Conservation (phyloP, 2,888 invertebrate species). For the Anthophora plumipes region DNA sequence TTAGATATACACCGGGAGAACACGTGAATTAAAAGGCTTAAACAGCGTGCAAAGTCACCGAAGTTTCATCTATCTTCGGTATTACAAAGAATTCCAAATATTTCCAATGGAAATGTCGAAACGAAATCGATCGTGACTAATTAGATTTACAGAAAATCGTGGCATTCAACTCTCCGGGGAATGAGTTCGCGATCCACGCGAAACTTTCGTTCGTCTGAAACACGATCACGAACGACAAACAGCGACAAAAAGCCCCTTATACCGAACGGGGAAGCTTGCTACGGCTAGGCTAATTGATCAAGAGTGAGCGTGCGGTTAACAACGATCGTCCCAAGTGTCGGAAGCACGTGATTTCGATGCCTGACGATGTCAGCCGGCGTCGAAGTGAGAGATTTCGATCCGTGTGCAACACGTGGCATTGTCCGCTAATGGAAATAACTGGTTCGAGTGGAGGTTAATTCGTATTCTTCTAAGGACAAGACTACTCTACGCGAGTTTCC, state of each 20-base stretch:
- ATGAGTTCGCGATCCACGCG: not conserved
- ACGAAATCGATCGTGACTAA: not conserved
- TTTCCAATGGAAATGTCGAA: not conserved
- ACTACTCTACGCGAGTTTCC: not conserved
- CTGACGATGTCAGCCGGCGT: slow-evolving; percentile 21
- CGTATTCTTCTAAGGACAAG: not conserved
- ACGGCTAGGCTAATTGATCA: slow-evolving; percentile 66
- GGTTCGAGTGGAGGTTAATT: not conserved
- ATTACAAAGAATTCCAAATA: not conserved
- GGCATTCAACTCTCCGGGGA: not conserved
- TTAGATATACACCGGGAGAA: not conserved
- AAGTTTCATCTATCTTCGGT: not conserved
- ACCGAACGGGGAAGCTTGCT: slow-evolving; percentile 65
- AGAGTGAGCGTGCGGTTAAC: slow-evolving; percentile 60
- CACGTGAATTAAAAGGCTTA: not conserved
- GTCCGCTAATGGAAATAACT: slow-evolving; percentile 35
- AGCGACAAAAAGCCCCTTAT: slow-evolving; percentile 47
- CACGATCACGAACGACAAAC: slow-evolving; percentile 21
- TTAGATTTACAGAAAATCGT: slow-evolving; percentile 8
- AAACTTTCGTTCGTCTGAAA: slow-evolving; percentile 41
- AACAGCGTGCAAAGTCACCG: too few species aligned
- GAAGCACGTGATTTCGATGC: slow-evolving; percentile 56
- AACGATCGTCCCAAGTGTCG: slow-evolving; percentile 49
- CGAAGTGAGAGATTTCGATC: slow-evolving; percentile 49
- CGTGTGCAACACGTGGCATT: slow-evolving; percentile 29